These are phyloP conservation scores for Diarsia brunnea DNA, from an alignment of 2,888 invertebrate genomes.

Conservation along the genomic window DNA sequence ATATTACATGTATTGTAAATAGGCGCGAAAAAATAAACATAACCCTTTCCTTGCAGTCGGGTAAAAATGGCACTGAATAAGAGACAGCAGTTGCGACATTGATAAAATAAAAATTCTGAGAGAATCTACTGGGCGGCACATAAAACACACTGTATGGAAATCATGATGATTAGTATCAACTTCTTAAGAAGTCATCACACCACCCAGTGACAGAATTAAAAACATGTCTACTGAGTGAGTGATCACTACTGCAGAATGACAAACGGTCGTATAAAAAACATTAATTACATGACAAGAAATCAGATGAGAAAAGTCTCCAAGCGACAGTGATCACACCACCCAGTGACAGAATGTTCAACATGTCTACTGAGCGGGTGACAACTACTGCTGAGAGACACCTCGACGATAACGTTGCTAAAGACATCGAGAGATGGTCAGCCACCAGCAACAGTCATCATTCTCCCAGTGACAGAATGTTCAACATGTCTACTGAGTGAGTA, in stretches of 20 bases:
- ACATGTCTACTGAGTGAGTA: constrained; percentile 66
- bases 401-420: background rate
- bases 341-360: constrained; percentile 69
- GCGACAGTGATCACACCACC: constrained; percentile 63
- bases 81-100: too few relatives aligned
- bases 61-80: too few relatives aligned
- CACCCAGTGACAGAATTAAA: constrained; percentile 44
- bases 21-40: too few relatives aligned
- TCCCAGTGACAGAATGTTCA: constrained; percentile 69
- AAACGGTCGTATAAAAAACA: background rate
- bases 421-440: constrained; percentile 8
- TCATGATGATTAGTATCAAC: too few relatives aligned
- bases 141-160: too few relatives aligned
- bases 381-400: background rate
- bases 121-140: too few relatives aligned
- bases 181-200: too few relatives aligned
- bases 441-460: constrained; percentile 60
- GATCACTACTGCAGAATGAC: constrained; percentile 15
- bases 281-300: background rate
- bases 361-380: constrained; percentile 47
- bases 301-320: constrained; percentile 22
- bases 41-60: too few relatives aligned
- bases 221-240: constrained; percentile 48
- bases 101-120: too few relatives aligned
- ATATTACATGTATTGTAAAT: too few relatives aligned